Evolutionary conservation across 2,888 invertebrate species (phyloP), one percentile per base, ranked within the genome.

Genomic region (Cylloceria caligata): DNA sequence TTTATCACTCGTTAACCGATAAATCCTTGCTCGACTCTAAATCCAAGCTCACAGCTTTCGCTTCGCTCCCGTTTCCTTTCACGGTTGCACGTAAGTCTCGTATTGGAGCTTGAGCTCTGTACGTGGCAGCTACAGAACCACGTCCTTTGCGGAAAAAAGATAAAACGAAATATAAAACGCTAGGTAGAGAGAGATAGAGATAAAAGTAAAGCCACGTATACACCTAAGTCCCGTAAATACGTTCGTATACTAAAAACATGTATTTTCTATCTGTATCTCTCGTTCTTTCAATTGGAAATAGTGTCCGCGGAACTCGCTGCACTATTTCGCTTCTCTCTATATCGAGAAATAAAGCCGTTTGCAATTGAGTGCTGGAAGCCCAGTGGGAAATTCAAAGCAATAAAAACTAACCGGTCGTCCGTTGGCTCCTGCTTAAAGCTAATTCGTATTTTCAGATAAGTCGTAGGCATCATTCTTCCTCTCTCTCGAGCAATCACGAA

Each of bases 341-440:
- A 34, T 36, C 16, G 11, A 19, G 24, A 6, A 19, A 19, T 16
- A 47, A 49, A 49, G 16, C 49, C 49, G 19, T 24, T 34, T 21
- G 11, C 49, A 3, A 21, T 5, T 11, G 34, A 34, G 21, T 49
- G 65, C 34, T 5, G 36, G n/a, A 49, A 64, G 73, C 39, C 68
- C 47, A 65, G 45, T 36, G 74, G 69, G 74, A 69, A 55, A 80
- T 80, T 65, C 39, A 24, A 30, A 65, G 57, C 71, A 65, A 80
- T 75, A 80, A 80, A 57, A 80, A 65, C 75, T 75, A 80, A 71
- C 64, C 75, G 55, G 71, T 75, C 55, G 39, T 73, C 19, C 64
- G 65, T 52, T 65, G 65, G 64, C 55, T 75, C 45, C 27, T 6
- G 67, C 19, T 49, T 21, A 30, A 19, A 36, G 3, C 13, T 27